Base-by-base conservation (phyloP, 1,140 invertebrate genomes). In the Drosophila funebris region DNA sequence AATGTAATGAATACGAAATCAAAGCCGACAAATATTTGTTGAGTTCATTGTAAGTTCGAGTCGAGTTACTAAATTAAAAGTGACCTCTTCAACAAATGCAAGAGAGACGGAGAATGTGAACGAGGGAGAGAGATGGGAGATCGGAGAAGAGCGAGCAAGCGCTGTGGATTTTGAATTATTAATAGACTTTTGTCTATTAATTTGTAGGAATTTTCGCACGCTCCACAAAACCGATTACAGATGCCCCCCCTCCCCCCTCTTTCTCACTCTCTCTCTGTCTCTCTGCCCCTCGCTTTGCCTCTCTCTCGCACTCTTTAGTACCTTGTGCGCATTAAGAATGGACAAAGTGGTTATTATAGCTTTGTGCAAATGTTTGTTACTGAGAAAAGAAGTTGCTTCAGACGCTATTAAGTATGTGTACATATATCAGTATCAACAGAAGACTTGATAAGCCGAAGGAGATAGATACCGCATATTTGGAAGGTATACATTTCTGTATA, bases 91-190 rank as follows among this genome's bases (percentile, higher is more conserved):
- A 84, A 54, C 33, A 53, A 78, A 79, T 70, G 81, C 14, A 20
- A 13, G 48, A 31, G 14, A 18, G 5, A 20, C 4, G n/a, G 1
- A 29, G 22, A 13, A 14, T 1, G 46, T 22, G 20, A 18, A 29
- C 0, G 7, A n/a, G 29, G 9, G 14, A 13, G 41, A 22, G n/a
- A 36, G 13, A 24, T n/a, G n/a, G n/a, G n/a, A n/a, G n/a, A n/a
- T n/a, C n/a, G n/a, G n/a, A n/a, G n/a, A n/a, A n/a, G n/a, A n/a
- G n/a, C n/a, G 29, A 24, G 18, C 7, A 31, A 18, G 46, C 46
- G 50, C 22, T 13, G 41, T 75, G 63, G 81, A 84, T 85, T 85
- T 87, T 85, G 81, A 85, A 85, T 85, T 85, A 87, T 70, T 85
- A 85, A 85, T 85, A 66, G 77, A 70, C 77, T n/a, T n/a, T n/a